Conservation (phyloP, 2,888 invertebrate genomes). For the Torymus tubicola region DNA sequence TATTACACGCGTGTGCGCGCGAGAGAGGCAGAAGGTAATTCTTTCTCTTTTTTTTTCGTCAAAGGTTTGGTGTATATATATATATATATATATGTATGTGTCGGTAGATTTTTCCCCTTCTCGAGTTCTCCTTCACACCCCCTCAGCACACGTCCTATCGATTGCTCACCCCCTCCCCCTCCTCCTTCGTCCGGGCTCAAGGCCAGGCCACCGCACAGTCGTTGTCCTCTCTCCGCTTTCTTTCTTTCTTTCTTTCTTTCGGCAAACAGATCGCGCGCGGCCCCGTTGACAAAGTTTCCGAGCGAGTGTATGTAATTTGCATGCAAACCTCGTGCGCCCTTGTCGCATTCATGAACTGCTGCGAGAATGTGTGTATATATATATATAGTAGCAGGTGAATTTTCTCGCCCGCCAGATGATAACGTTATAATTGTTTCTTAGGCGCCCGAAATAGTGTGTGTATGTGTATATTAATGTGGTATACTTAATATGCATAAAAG, state of each 20-base stretch:
- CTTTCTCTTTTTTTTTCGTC: too few relatives aligned
- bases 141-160: constrained; percentile 8
- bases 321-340: constrained; percentile 5
- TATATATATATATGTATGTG: too few relatives aligned
- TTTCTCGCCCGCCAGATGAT: not conserved
- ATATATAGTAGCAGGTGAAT: not conserved
- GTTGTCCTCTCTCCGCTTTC: not conserved
- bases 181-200: constrained; percentile 12
- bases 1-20: too few relatives aligned
- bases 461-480: too few relatives aligned
- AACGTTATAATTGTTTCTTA: constrained; percentile 30
- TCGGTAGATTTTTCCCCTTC: too few relatives aligned
- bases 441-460: too few relatives aligned
- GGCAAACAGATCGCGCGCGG: not conserved
- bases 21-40: too few relatives aligned
- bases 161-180: not conserved
- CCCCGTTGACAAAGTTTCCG: constrained; percentile 27
- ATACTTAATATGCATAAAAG: too few relatives aligned
- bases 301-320: constrained; percentile 8
- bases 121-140: constrained; percentile 7
- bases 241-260: constrained; percentile 26
- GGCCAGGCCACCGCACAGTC: constrained; percentile 16
- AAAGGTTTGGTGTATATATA: too few relatives aligned
- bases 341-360: constrained; percentile 1
- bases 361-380: too few relatives aligned